Base-by-base conservation (phyloP, 2,797 vertebrate genomes). In the Macropodus opercularis region DNA sequence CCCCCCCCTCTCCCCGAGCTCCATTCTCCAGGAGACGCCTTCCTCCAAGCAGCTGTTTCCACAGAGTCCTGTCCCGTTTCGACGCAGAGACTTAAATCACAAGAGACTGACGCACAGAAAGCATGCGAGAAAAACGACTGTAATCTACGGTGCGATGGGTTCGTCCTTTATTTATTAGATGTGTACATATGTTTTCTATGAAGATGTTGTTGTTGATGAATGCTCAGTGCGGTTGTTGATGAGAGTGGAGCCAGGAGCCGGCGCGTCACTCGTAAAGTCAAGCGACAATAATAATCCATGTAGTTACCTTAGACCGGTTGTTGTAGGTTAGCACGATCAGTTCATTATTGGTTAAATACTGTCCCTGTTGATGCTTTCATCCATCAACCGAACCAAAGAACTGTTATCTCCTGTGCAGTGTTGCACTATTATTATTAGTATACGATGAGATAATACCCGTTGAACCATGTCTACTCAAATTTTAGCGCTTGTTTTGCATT, bases 161-260 rank as follows among this genome's bases (percentile, higher is more conserved):
- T 71, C 19, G 17, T 55, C 75, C 71, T 69, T 68, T 86, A 93
- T 94, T 93, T 94, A 92, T 92, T 93, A 86, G 71, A 91, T 89
- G 86, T 89, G 92, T 91, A 93, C 83, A 92, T 88, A 85, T 89
- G 86, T 87, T 92, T 86, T 90, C 62, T 91, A 91, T 89, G 84
- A 65, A 46, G 52, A 21, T 31, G 54, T 77, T 72, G 89, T 86
- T 80, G 66, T 91, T 91, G 92, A 85, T 91, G 91, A 94, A 92
- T 92, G 90, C 92, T 87, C 31, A 26, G 63, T 59, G 70, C 75
- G 81, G 69, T 75, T 80, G 80, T 80, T 67, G 54, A 35, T 47
- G n/a, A 7, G 51, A 74, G 29, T 43, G 67, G 63, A 85, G 67
- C 41, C 42, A 38, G 8, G 8, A 31, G 24, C 29, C 52, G 21